These are phyloP conservation scores for Acanthosepion pharaonis DNA, from an alignment of 2,888 invertebrate genomes.

Conservation along the genomic window DNA sequence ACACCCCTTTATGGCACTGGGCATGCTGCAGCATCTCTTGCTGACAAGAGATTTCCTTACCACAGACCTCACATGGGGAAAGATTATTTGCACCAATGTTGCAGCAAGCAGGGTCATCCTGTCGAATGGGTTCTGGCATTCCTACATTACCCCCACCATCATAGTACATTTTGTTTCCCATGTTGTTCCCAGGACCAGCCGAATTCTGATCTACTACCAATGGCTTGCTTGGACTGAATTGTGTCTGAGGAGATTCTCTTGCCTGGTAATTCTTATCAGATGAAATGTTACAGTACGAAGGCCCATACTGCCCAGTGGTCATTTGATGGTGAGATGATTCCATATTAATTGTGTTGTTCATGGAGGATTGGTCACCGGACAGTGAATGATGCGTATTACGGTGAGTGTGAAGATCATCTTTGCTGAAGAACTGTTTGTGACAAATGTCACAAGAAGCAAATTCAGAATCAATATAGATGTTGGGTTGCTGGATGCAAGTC, in stretches of 20 bases:
- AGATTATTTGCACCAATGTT: neutral
- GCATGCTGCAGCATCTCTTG: neutral
- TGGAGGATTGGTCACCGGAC: neutral
- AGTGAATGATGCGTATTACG: neutral
- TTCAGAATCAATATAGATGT: neutral
- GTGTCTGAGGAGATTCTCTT: neutral
- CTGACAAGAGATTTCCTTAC: slow-evolving; percentile 3
- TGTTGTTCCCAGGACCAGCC: neutral
- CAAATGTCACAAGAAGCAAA: slow-evolving; percentile 24
- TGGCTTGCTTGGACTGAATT: neutral
- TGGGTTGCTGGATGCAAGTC: slow-evolving; percentile 1
- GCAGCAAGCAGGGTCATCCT: neutral
- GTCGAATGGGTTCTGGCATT: neutral
- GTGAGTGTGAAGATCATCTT: neutral
- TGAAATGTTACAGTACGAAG: neutral
- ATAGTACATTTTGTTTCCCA: slow-evolving; percentile 1
- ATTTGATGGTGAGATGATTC: slow-evolving; percentile 6
- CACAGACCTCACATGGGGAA: neutral
- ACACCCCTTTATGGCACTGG: slow-evolving; percentile 34
- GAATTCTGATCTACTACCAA: neutral
- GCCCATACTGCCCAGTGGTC: slow-evolving; percentile 8
- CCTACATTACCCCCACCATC: neutral
- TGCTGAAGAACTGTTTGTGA: slow-evolving; percentile 35
- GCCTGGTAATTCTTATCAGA: neutral
- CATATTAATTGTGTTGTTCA: neutral